These are phyloP conservation scores for Bostrychus sinensis DNA, from an alignment of 2,113 vertebrate species.

Conservation along the genomic window DNA sequence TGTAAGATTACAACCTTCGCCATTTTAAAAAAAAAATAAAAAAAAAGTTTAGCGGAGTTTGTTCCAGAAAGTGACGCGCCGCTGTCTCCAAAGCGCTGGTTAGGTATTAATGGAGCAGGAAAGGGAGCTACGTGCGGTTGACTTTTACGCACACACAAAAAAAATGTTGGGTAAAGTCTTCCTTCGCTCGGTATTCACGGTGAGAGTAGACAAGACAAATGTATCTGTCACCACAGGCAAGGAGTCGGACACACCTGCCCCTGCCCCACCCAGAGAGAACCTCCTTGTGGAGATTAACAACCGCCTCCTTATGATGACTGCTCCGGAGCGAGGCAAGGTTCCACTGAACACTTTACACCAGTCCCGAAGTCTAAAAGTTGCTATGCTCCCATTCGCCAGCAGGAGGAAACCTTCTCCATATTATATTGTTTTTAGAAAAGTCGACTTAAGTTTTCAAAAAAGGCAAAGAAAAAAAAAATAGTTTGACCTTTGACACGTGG, in stretches of 20 bases:
- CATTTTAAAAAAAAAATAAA: slow-evolving; percentile 34
- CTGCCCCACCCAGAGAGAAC: slow-evolving; percentile 3
- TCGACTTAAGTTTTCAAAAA: neutral
- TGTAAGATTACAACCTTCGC: slow-evolving; percentile 29
- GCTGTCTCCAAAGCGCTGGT: neutral
- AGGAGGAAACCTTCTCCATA: slow-evolving; percentile 54
- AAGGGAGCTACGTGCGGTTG: neutral
- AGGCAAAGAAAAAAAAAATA: neutral
- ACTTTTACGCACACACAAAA: neutral
- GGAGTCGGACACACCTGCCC: neutral
- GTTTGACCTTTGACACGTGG: too few species aligned
- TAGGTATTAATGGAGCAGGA: too few species aligned
- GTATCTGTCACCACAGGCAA: neutral
- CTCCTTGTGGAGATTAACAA: neutral
- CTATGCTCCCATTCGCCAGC: slow-evolving; percentile 28
- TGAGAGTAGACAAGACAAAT: neutral
- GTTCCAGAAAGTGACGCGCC: neutral
- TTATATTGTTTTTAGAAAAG: neutral
- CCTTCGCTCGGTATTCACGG: neutral
- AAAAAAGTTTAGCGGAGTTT: neutral
- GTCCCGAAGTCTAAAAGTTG: neutral
- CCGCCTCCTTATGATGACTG: neutral
- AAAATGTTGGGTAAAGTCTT: neutral
- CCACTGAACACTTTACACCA: neutral
- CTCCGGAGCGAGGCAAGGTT: neutral